phyloP scores from a whole-genome alignment of 2,888 invertebrate genomes.

The Thereva nobilitata region DNA sequence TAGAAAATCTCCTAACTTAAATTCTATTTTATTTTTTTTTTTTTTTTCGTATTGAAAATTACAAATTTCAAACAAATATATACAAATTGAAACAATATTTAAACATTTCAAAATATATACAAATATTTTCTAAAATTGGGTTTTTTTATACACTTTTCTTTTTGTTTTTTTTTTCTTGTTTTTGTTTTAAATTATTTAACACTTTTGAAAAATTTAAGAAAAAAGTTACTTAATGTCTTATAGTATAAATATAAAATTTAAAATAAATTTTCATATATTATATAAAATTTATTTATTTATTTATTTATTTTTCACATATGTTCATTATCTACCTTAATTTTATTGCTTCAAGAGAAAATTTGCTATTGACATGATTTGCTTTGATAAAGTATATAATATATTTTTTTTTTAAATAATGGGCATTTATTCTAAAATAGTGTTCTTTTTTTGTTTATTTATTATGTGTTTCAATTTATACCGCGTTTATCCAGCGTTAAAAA shows the following conservation, averaged over 20 bases:
- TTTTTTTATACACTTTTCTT: background rate
- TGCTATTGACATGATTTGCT: slow-evolving; percentile 4
- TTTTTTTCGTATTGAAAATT: too few species aligned
- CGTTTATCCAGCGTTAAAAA: background rate
- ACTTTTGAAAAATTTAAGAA: slow-evolving; percentile 3
- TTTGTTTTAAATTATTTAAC: slow-evolving; percentile 2
- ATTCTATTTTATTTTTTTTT: too few species aligned
- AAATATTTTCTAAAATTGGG: background rate
- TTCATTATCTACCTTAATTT: slow-evolving; percentile 1
- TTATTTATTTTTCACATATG: background rate
- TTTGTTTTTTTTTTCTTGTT: background rate
- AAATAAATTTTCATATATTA: background rate
- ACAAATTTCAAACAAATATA: slow-evolving; percentile 1
- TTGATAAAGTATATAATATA: background rate
- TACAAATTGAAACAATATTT: slow-evolving; percentile 1
- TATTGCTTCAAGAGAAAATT: slow-evolving; percentile 25
- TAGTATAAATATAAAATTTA: background rate
- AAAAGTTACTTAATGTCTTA: slow-evolving; percentile 8
- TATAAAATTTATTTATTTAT: background rate
- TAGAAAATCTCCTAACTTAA: too few species aligned
- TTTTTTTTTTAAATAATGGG: slow-evolving; percentile 6
- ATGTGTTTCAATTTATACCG: too few species aligned
- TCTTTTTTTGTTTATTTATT: slow-evolving; percentile 1
- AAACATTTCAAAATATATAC: slow-evolving; percentile 15
- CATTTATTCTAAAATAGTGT: slow-evolving; percentile 10